These are phyloP conservation scores for Microplitis demolitor DNA, from an alignment of 1,140 invertebrate species.

Conservation along the genomic window DNA sequence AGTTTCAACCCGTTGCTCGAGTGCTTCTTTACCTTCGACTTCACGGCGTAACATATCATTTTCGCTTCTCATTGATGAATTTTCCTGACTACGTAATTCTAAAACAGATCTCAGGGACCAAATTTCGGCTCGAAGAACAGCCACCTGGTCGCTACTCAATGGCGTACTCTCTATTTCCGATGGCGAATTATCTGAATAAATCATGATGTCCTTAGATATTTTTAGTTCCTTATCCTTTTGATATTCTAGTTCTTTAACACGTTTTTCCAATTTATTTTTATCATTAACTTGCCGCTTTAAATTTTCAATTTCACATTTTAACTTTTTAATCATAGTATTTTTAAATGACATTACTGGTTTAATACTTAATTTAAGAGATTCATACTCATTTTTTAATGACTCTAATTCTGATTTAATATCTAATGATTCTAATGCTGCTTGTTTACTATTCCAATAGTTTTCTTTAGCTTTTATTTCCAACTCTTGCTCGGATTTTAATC, in stretches of 20 bases:
- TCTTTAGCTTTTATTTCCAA: conserved; percentile 37
- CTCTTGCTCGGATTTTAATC: conserved; percentile 45
- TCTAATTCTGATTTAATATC: not conserved
- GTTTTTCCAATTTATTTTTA: conserved; percentile 32
- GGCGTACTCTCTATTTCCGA: conserved; percentile 40
- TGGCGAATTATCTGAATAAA: not conserved
- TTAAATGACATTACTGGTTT: conserved; percentile 38
- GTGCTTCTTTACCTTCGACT: conserved; percentile 65
- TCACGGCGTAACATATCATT: conserved; percentile 66
- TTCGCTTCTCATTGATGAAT: conserved; percentile 70
- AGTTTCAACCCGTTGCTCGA: conserved; percentile 64
- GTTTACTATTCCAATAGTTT: conserved; percentile 22
- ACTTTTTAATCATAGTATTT: conserved; percentile 40
- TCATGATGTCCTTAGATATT: not conserved
- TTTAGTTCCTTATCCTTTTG: conserved; percentile 39
- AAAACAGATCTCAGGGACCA: conserved; percentile 77
- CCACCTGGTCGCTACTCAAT: conserved; percentile 46
- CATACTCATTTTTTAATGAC: not conserved
- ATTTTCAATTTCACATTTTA: conserved; percentile 30
- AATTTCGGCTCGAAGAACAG: conserved; percentile 67
- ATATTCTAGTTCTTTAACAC: conserved; percentile 33
- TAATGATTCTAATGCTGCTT: not conserved
- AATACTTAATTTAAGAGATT: conserved; percentile 17
- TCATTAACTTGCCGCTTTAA: conserved; percentile 14
- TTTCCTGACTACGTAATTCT: conserved; percentile 75